Evolutionary conservation across 2,797 vertebrate genomes (phyloP).

Genomic region (Microctenopoma lineatum): DNA sequence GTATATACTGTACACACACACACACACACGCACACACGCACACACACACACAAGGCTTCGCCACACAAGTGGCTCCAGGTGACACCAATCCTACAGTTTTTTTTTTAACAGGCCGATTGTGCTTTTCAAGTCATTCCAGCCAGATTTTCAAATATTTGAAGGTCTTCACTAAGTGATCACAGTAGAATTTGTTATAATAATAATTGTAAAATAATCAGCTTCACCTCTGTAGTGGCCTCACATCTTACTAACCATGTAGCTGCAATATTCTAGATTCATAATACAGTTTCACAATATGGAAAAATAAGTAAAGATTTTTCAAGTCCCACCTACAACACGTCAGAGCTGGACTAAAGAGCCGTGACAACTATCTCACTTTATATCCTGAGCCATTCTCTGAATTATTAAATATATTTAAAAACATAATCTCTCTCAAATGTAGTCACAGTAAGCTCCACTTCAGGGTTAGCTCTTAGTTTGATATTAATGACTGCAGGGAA

Average conservation of each 20-base stretch:
- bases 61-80: constrained; percentile 66
- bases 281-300: constrained; percentile 82
- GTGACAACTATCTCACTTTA: too few species aligned
- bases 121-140: constrained; percentile 77
- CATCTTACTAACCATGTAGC: constrained; percentile 59
- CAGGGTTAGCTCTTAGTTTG: background rate
- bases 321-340: constrained; percentile 54
- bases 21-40: constrained; percentile 1
- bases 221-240: constrained; percentile 64
- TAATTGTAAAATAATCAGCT: constrained; percentile 42
- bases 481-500: background rate
- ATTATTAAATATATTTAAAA: constrained; percentile 1
- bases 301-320: constrained; percentile 68
- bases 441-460: background rate
- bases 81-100: constrained; percentile 35
- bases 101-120: constrained; percentile 65
- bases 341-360: constrained; percentile 46
- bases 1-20: constrained; percentile 59
- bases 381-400: background rate
- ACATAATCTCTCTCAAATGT: background rate
- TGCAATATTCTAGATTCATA: constrained; percentile 61
- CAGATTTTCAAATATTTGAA: constrained; percentile 54
- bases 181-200: constrained; percentile 47
- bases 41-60: constrained; percentile 24
- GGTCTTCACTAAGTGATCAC: constrained; percentile 53